phyloP scores from a whole-genome alignment of 37 sponge, comb jelly and placozoan genomes.

The Cliona cf. orientalis region DNA sequence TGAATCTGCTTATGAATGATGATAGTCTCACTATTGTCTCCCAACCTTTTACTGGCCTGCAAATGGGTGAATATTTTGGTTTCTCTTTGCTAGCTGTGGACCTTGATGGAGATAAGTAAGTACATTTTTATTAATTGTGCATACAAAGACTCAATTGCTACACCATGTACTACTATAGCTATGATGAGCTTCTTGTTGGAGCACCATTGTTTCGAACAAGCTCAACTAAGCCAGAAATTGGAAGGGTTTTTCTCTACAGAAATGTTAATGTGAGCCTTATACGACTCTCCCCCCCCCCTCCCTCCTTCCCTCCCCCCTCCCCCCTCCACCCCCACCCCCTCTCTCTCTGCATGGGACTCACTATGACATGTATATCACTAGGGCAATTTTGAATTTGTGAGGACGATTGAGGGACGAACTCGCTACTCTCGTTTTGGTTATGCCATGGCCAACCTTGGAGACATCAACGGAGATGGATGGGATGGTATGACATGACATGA shows the following conservation, averaged over 20 bases:
- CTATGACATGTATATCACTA: too few species aligned
- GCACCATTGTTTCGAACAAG: conserved; percentile 66
- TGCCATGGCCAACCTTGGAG: conserved; percentile 83
- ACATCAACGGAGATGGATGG: conserved; percentile 74
- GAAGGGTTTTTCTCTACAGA: conserved; percentile 69
- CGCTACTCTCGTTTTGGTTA: conserved; percentile 68
- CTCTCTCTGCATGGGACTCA: too few species aligned
- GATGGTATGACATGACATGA: conserved; percentile 65
- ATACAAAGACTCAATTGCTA: not conserved
- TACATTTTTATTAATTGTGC: not conserved
- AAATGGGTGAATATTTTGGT: conserved; percentile 78
- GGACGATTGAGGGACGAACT: not conserved
- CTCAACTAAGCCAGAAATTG: conserved; percentile 51
- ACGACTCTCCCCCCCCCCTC: too few species aligned
- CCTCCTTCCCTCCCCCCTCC: not conserved
- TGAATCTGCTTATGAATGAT: conserved; percentile 21
- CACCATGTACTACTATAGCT: conserved; percentile 5
- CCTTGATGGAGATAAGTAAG: conserved; percentile 60
- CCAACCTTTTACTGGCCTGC: conserved; percentile 33
- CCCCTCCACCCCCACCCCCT: conserved; percentile 2
- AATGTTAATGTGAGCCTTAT: conserved; percentile 52
- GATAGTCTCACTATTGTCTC: conserved; percentile 13
- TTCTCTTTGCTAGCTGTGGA: conserved; percentile 60
- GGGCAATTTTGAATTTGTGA: conserved; percentile 34
- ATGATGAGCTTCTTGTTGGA: conserved; percentile 78